phyloP scores from a whole-genome alignment of 1,140 invertebrate genomes.

The Phthorimaea operculella region DNA sequence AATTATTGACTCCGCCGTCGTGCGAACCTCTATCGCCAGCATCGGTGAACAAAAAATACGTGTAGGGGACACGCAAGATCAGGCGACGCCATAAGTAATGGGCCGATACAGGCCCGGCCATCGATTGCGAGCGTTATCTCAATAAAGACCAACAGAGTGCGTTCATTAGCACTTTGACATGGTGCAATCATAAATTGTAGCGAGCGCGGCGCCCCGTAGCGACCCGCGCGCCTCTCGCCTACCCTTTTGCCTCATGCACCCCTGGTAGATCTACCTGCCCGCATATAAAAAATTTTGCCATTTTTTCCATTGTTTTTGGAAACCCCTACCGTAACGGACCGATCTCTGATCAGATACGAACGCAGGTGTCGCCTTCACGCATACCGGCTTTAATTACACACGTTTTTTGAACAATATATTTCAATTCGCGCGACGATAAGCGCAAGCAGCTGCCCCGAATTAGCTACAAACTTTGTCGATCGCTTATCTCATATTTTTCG shows the following conservation, averaged over 20 bases:
- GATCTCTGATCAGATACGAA: constrained; percentile 44
- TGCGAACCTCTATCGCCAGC: no score
- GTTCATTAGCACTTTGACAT: constrained; percentile 66
- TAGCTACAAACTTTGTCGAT: constrained; percentile 33
- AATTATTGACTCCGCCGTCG: no score
- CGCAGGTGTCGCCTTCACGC: constrained; percentile 61
- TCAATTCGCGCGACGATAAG: constrained; percentile 42
- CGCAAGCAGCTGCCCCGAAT: constrained; percentile 40
- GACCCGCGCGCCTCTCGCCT: constrained; percentile 42
- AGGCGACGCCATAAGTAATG: constrained; percentile 57
- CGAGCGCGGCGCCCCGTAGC: constrained; percentile 38
- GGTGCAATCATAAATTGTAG: constrained; percentile 62
- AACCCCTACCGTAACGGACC: constrained; percentile 50
- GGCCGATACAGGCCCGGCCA: constrained; percentile 35
- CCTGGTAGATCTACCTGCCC: no score
- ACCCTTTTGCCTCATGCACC: constrained; percentile 15
- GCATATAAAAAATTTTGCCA: no score
- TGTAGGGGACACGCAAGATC: constrained; percentile 57
- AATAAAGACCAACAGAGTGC: constrained; percentile 65
- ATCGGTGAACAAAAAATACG: constrained; percentile 37
- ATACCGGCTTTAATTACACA: constrained; percentile 53
- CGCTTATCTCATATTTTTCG: constrained; percentile 31
- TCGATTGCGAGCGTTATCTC: constrained; percentile 63
- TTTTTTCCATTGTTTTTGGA: constrained; percentile 33
- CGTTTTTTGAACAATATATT: constrained; percentile 46